Conservation (phyloP, 1,140 invertebrate species). For the Trinorchestia longiramus region DNA sequence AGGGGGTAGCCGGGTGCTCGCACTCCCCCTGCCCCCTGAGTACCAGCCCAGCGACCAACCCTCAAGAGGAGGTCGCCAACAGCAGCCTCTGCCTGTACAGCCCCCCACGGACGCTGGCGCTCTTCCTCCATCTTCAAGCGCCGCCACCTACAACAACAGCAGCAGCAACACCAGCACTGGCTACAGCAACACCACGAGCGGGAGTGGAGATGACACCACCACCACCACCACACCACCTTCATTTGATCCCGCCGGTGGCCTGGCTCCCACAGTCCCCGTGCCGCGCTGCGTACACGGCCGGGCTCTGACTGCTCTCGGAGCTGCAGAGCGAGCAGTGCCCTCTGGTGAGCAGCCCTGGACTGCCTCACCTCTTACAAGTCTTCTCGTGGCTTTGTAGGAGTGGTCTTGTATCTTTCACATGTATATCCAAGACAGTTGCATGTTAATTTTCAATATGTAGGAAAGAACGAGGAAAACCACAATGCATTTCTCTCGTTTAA, state of each 20-base stretch:
- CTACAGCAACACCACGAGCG: constrained; percentile 40
- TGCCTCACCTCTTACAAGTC: no score
- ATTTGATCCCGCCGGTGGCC: constrained; percentile 11
- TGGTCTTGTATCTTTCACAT: no score
- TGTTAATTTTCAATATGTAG: no score
- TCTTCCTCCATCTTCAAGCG: neutral
- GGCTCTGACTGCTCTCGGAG: neutral
- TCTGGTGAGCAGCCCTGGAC: neutral
- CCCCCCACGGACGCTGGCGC: neutral
- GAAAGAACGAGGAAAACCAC: no score
- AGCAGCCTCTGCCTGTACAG: neutral
- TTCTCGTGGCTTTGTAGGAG: no score
- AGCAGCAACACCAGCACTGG: constrained; percentile 48
- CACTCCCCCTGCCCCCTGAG: constrained; percentile 20
- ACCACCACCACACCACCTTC: constrained; percentile 30
- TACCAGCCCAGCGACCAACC: neutral
- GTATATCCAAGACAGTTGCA: no score
- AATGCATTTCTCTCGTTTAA: no score
- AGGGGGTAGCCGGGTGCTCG: constrained; percentile 32
- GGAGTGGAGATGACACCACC: constrained; percentile 40
- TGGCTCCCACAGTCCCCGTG: neutral
- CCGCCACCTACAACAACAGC: constrained; percentile 8
- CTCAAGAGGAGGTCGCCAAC: neutral
- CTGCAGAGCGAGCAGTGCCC: neutral
- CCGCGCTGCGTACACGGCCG: constrained; percentile 28